Conservation (phyloP, 2,888 invertebrate species). For the Folsomia candida region DNA sequence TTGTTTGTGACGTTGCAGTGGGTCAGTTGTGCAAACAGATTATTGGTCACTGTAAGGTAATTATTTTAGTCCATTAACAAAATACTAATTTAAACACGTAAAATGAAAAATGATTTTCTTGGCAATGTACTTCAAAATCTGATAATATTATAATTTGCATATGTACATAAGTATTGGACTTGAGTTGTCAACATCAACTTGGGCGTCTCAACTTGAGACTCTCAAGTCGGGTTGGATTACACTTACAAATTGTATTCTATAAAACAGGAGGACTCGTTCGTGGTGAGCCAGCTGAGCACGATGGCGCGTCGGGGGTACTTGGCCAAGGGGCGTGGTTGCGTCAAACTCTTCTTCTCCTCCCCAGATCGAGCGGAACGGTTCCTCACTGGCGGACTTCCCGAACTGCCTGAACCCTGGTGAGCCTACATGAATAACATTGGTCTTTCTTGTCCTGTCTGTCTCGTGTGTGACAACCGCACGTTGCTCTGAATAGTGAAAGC, state of each 20-base stretch:
- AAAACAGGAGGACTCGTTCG: constrained; percentile 56
- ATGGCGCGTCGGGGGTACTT: constrained; percentile 80
- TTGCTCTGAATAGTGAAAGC: neutral
- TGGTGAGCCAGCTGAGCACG: constrained; percentile 68
- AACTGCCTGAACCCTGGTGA: constrained; percentile 72
- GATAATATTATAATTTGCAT: too few species aligned
- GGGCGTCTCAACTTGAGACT: too few species aligned
- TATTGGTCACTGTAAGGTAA: constrained; percentile 28
- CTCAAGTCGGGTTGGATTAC: constrained; percentile 86
- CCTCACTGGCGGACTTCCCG: constrained; percentile 67
- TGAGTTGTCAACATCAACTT: too few species aligned
- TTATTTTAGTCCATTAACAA: too few species aligned
- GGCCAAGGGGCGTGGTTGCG: constrained; percentile 82
- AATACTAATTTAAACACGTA: too few species aligned
- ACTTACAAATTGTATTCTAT: too few species aligned
- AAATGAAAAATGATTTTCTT: too few species aligned
- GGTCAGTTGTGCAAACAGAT: constrained; percentile 77
- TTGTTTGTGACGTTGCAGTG: too few species aligned
- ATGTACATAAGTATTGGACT: too few species aligned
- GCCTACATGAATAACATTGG: neutral
- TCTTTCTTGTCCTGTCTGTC: too few species aligned
- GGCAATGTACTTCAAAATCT: too few species aligned
- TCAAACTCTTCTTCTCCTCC: constrained; percentile 84
- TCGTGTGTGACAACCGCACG: too few species aligned
- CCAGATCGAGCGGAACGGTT: constrained; percentile 83